Conservation (phyloP, 2,113 vertebrate species). For the Myrmecophaga tridactyla region DNA sequence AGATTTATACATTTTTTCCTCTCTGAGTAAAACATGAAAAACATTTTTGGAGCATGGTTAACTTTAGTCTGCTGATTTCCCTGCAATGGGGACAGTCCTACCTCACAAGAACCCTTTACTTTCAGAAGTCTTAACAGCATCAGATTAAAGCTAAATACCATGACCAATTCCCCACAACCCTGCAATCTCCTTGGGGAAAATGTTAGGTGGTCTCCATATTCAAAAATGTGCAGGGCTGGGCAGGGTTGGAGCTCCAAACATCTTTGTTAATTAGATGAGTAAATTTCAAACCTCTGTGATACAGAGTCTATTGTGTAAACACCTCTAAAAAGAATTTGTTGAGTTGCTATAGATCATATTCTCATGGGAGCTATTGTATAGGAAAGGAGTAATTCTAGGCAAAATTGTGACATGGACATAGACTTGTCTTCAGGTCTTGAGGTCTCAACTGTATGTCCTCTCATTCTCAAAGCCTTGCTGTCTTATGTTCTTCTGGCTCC, state of each 20-base stretch:
- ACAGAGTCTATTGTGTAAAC: neutral
- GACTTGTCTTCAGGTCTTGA: neutral
- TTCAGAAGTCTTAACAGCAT: conserved; percentile 15
- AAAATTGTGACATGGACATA: neutral
- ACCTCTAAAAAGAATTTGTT: conserved; percentile 33
- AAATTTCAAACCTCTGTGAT: conserved; percentile 36
- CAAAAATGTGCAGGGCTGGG: neutral
- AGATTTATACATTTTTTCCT: conserved; percentile 36
- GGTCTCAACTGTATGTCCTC: neutral
- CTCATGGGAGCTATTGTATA: neutral
- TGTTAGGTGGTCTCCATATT: neutral
- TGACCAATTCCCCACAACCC: neutral
- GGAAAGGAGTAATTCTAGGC: neutral
- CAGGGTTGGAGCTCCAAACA: conserved; percentile 39
- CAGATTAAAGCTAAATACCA: conserved; percentile 38
- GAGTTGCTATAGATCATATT: neutral
- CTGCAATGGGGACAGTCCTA: neutral
- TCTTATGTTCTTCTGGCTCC: neutral
- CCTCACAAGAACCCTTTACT: neutral
- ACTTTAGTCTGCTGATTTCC: conserved; percentile 9
- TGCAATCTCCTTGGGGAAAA: conserved; percentile 24
- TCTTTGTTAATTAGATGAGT: conserved; percentile 54
- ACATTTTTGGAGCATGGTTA: conserved; percentile 42
- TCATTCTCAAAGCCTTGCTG: neutral
- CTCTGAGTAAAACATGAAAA: conserved; percentile 19